These are phyloP conservation scores for roundworm (Caenorhabditis elegans) DNA, from an alignment of 1,140 invertebrate species.

Conservation along the genomic window WBcel235 BX284602.5:10113501-10114000, in stretches of 20 bases:
- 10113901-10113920: constrained; percentile 29
- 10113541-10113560: constrained; percentile 9
- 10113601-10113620: constrained; percentile 10
- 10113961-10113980: not conserved
- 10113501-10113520: constrained; percentile 33
- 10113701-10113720: constrained; percentile 43
- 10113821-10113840: not conserved
- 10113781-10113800: not conserved
- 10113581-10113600: constrained; percentile 31
- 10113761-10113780: constrained; percentile 38
- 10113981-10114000: not conserved
- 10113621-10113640: too few relatives aligned
- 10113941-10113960: not conserved
- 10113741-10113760: constrained; percentile 38
- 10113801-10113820: not conserved
- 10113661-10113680: not conserved
- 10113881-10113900: not conserved
- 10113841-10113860: not conserved
- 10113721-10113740: constrained; percentile 43
- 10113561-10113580: constrained; percentile 15
- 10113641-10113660: too few relatives aligned
- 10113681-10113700: constrained; percentile 39
- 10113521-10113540: not conserved
- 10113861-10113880: not conserved
- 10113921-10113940: not conserved